Conservation (phyloP, 2,888 invertebrate species). For the Leptopilina myrica region DNA sequence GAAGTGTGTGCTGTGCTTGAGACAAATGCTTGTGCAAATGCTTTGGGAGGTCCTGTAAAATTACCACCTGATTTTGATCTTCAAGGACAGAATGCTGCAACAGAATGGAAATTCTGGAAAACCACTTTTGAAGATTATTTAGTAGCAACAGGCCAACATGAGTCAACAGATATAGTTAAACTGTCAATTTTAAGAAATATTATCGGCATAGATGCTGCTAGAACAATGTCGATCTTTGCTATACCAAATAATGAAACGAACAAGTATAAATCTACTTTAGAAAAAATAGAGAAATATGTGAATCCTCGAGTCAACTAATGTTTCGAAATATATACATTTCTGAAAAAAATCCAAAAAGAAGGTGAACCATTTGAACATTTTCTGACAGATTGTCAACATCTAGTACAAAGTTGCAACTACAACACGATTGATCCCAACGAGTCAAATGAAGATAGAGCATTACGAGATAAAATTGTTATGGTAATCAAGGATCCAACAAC, state of each 20-base stretch:
- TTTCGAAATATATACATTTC: neutral
- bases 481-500: neutral
- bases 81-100: neutral
- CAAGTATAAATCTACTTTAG: neutral
- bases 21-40: too few species aligned
- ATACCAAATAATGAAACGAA: conserved; percentile 2
- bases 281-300: neutral
- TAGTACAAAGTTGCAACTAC: neutral
- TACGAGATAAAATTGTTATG: neutral
- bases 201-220: neutral
- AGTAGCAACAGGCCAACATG: neutral
- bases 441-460: neutral
- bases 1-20: too few species aligned
- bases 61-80: neutral
- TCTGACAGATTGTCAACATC: neutral
- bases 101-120: conserved; percentile 4
- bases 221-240: neutral
- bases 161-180: neutral
- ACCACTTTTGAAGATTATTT: conserved; percentile 7
- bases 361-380: neutral
- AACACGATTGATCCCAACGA: neutral
- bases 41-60: neutral
- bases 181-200: conserved; percentile 1
- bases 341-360: neutral
- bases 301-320: neutral